Evolutionary conservation across 2,113 vertebrate genomes (phyloP), one percentile per base, ranked within the genome.

Genomic region (Zootoca vivipara): DNA sequence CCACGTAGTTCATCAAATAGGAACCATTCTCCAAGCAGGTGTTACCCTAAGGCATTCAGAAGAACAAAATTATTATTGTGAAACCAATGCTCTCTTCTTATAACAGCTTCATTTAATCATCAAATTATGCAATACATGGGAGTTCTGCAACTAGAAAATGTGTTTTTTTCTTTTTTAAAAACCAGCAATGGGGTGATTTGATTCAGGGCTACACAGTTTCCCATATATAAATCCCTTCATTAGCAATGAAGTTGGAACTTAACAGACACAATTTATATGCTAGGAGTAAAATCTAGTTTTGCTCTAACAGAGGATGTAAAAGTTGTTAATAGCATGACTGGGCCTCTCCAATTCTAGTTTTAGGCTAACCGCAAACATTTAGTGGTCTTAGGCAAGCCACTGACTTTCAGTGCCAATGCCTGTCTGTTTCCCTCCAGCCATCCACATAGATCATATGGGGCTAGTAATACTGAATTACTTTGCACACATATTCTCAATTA

Each of bases 1-100:
- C 96, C 87, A 96, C 94, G 85, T 98, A 99, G 94, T 99, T 99
- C 93, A 99, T 97, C 89, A 99, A 96, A 92, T 98, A 99, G 7
- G 98, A 98, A 15, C 98, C 98, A 78, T 97, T 97, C 92, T 99
- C 98, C 93, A 99, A 95, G 95, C 98, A 99, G 7, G 97, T 98
- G 92, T 96, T 98, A 40, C 98, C 98, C 98, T 99, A 86, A 74
- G 92, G 89, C 40, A 87, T 58, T 42, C 13, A 91, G 64, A 93
- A 83, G 79, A 5, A 85, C 87, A 78, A 90, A 80, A 89, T 86
- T 89, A 87, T 83, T 42, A 7, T 46, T 40, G 22, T 22, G 24
- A 18, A 64, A 30, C 20, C 26, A 86, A 8, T 24, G 7, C 26
- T 40, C 30, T 46, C 9, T 87, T 72, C 26, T n/a, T 62, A 82